A percentile compares a stretch with the other conserved stretches of the same genome.
Evolutionary conservation across 1,140 invertebrate genomes (phyloP).

Genomic region (Penaeus vannamei): DNA sequence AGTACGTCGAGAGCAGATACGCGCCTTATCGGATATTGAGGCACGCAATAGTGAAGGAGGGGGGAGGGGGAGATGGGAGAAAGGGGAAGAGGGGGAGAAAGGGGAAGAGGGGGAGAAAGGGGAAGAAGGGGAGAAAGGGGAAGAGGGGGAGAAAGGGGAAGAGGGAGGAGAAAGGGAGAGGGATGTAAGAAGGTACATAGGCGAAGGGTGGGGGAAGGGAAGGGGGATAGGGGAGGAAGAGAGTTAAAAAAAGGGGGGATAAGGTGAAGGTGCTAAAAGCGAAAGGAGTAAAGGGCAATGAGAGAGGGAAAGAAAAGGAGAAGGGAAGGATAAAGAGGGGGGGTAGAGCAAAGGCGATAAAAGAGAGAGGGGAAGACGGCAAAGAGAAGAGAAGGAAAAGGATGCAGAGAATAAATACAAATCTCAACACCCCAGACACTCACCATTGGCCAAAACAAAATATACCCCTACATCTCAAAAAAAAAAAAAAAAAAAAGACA

Average conservation of each 20-base stretch:
- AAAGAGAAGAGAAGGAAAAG: conserved; percentile 4
- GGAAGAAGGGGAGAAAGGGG: not conserved
- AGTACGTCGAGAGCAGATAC: conserved; percentile 51
- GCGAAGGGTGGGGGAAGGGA: no score
- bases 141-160: not conserved
- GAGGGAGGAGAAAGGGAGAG: not conserved
- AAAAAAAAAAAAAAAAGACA: no score
- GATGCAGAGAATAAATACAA: not conserved
- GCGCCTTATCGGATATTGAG: conserved; percentile 43
- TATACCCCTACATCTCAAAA: no score
- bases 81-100: not conserved
- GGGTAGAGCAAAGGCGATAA: no score
- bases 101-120: not conserved
- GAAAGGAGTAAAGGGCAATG: no score
- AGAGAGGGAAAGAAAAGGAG: no score
- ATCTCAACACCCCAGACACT: no score
- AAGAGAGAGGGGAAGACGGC: not conserved
- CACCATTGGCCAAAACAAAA: no score
- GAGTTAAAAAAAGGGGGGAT: not conserved
- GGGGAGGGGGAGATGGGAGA: not conserved
- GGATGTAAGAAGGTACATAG: no score
- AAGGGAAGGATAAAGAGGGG: no score
- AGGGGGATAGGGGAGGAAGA: no score
- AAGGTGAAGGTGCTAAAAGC: not conserved
- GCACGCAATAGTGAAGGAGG: conserved; percentile 24